A percentile compares a stretch with the other conserved stretches of the same genome.
Evolutionary conservation across 1,140 invertebrate genomes (phyloP).

Genomic region (Zaprionus davidi): DNA sequence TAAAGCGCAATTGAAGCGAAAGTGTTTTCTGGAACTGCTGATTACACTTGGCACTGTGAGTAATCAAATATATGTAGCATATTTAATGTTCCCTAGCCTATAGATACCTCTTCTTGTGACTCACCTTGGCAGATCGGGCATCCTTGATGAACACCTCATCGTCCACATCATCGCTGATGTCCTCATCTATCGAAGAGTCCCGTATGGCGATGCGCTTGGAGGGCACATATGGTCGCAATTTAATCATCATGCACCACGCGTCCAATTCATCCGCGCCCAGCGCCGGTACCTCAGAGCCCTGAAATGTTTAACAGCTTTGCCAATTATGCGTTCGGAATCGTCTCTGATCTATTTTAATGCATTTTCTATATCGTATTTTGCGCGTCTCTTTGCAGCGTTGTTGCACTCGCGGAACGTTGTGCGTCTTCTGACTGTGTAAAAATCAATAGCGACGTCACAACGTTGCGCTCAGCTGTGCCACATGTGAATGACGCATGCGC

Average conservation of each 20-base stretch:
- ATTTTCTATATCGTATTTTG: constrained; percentile 26
- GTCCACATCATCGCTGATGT: constrained; percentile 87
- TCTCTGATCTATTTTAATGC: not conserved
- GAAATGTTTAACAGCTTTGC: constrained; percentile 16
- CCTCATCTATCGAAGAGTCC: constrained; percentile 83
- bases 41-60: not conserved
- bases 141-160: constrained; percentile 92
- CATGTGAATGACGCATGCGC: constrained; percentile 47
- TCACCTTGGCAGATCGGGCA: constrained; percentile 85
- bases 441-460: constrained; percentile 73
- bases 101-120: not conserved
- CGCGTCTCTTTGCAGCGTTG: constrained; percentile 36
- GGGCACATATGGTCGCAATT: constrained; percentile 84
- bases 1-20: not conserved
- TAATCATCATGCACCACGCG: constrained; percentile 70
- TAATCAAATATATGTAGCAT: not conserved
- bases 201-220: constrained; percentile 82
- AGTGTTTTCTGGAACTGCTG: not conserved
- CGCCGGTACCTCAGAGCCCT: constrained; percentile 21
- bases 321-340: not conserved
- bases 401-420: constrained; percentile 49
- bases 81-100: not conserved
- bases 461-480: constrained; percentile 54
- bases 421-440: constrained; percentile 64
- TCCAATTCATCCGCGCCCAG: constrained; percentile 22